Conservation (phyloP, 2,888 invertebrate genomes). For the Drosophila ezoana region DNA sequence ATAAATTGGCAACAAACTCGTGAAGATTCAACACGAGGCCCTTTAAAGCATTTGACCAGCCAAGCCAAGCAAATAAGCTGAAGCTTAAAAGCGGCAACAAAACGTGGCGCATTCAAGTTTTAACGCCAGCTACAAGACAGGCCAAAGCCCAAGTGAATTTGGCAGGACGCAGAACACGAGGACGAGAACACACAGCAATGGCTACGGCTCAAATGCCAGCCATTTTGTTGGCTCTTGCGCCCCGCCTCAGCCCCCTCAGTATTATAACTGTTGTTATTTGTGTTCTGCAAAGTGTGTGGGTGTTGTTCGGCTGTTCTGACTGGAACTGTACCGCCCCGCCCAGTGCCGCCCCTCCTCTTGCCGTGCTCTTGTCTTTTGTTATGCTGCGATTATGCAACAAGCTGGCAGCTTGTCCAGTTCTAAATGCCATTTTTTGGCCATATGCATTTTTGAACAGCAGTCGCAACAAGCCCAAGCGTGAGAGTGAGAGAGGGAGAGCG, state of each 20-base stretch:
- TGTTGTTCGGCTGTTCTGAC: slow-evolving; percentile 16
- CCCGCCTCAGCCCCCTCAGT: neutral
- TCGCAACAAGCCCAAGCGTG: slow-evolving; percentile 21
- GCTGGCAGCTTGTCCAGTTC: slow-evolving; percentile 43
- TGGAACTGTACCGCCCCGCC: slow-evolving; percentile 7
- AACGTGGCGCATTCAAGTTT: slow-evolving; percentile 64
- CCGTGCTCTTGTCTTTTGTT: slow-evolving; percentile 32
- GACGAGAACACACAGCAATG: slow-evolving; percentile 9
- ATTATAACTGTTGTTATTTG: slow-evolving; percentile 32
- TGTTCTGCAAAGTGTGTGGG: slow-evolving; percentile 45
- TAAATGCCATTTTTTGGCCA: slow-evolving; percentile 49
- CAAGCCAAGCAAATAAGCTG: slow-evolving; percentile 34
- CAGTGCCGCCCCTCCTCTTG: neutral
- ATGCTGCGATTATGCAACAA: slow-evolving; percentile 66
- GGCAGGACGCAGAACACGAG: slow-evolving; percentile 40
- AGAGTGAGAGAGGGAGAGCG: neutral
- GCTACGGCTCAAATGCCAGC: slow-evolving; percentile 39
- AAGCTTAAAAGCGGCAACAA: slow-evolving; percentile 51
- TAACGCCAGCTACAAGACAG: slow-evolving; percentile 63
- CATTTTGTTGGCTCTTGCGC: slow-evolving; percentile 50
- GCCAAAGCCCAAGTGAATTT: slow-evolving; percentile 66
- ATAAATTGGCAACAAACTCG: slow-evolving; percentile 19
- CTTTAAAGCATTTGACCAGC: slow-evolving; percentile 48
- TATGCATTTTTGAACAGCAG: slow-evolving; percentile 61
- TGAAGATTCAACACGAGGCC: neutral